Evolutionary conservation across 2,113 vertebrate genomes (phyloP).

Genomic region (Coracopsis vasa): DNA sequence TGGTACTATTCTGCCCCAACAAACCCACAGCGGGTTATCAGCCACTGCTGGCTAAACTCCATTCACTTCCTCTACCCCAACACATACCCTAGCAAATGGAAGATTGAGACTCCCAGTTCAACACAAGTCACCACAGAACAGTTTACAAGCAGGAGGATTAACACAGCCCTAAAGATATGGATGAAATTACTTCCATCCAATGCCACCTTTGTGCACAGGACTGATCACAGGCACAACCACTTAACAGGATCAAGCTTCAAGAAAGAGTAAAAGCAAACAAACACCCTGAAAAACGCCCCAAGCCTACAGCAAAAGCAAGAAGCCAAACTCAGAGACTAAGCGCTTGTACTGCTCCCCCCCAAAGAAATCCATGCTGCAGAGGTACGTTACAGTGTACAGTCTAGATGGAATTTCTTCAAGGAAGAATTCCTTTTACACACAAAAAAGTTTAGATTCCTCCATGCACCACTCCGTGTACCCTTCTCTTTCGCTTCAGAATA

Average conservation of each 20-base stretch:
- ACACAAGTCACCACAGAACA: background rate
- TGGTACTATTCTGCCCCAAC: background rate
- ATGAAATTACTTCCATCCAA: background rate
- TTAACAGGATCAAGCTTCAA: background rate
- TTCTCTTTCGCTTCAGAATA: background rate
- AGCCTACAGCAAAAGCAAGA: background rate
- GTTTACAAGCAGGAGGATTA: background rate
- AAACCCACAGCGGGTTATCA: background rate
- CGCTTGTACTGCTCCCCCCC: background rate
- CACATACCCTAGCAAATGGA: background rate
- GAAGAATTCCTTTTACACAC: background rate
- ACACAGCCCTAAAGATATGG: background rate
- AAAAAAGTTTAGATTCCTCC: background rate
- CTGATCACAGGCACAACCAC: background rate
- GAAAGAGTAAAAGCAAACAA: background rate
- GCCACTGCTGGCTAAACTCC: background rate
- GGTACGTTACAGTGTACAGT: fast-evolving
- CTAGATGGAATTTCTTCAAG: background rate
- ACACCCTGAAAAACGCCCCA: too few relatives aligned
- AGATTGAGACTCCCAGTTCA: background rate
- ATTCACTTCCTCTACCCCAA: background rate
- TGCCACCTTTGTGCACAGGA: background rate
- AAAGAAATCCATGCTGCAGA: background rate
- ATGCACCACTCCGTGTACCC: background rate
- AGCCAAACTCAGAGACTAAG: background rate